phyloP scores from a whole-genome alignment of 2,888 invertebrate species.

The Pharmacophagus antenor region DNA sequence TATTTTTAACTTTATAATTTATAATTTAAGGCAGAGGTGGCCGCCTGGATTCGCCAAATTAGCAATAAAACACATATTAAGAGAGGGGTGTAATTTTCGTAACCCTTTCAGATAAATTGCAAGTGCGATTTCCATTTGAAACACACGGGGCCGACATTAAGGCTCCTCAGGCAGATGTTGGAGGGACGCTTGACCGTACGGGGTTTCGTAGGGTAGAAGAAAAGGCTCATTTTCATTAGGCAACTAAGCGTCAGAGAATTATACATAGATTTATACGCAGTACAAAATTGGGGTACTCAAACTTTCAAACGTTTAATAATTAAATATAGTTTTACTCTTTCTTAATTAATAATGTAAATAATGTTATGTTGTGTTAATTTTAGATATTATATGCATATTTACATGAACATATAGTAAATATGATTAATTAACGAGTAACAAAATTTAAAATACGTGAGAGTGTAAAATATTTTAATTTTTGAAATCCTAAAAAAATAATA shows the following conservation, averaged over 20 bases:
- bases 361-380: too few relatives aligned
- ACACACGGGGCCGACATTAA: conserved; percentile 61
- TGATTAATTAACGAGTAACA: too few relatives aligned
- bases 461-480: too few relatives aligned
- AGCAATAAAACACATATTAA: conserved; percentile 48
- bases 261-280: conserved; percentile 66
- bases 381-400: too few relatives aligned
- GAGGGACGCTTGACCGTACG: conserved; percentile 58
- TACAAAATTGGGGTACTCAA: conserved; percentile 51
- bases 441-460: too few relatives aligned
- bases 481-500: too few relatives aligned
- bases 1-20: too few relatives aligned
- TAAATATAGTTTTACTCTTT: not conserved
- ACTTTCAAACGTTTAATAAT: conserved; percentile 41
- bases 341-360: not conserved
- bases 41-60: conserved; percentile 27
- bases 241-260: conserved; percentile 58
- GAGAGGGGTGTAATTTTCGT: conserved; percentile 52
- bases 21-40: too few relatives aligned
- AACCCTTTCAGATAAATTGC: conserved; percentile 77
- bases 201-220: conserved; percentile 54
- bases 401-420: too few relatives aligned
- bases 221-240: conserved; percentile 80
- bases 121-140: conserved; percentile 73
- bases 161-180: conserved; percentile 53